These are phyloP conservation scores for Timema podura DNA, from an alignment of 2,888 invertebrate genomes.

Conservation along the genomic window DNA sequence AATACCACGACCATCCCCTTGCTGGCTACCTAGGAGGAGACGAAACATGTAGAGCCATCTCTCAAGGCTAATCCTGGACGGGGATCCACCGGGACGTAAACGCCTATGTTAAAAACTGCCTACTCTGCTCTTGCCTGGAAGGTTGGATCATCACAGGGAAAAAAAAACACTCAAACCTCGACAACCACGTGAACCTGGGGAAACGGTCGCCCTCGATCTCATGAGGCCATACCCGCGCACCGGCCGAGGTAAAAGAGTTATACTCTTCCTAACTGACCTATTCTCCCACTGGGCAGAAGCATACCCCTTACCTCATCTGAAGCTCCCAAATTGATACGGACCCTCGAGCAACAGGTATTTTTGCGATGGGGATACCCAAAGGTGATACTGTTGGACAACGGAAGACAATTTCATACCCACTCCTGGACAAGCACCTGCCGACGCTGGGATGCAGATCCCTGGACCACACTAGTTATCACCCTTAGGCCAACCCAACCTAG, in stretches of 20 bases:
- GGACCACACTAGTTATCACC: not conserved
- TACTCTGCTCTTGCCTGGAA: too few species aligned
- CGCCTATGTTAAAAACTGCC: too few species aligned
- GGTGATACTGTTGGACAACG: not conserved
- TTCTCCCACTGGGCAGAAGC: not conserved
- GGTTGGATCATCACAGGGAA: too few species aligned
- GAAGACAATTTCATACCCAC: not conserved
- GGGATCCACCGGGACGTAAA: too few species aligned
- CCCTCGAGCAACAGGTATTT: not conserved
- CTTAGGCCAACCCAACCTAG: not conserved
- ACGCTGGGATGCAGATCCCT: not conserved
- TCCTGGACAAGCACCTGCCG: not conserved
- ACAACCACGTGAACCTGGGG: not conserved
- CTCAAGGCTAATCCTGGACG: too few species aligned
- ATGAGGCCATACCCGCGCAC: not conserved
- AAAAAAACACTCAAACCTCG: too few species aligned
- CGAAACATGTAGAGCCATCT: too few species aligned
- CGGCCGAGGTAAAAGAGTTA: not conserved
- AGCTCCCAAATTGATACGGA: not conserved
- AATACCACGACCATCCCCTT: too few species aligned
- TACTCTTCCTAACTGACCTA: not conserved
- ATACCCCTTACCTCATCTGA: not conserved
- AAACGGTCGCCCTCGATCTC: not conserved
- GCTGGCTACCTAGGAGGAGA: too few species aligned
- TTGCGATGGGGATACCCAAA: not conserved